These are phyloP conservation scores for Rhabdomys pumilio DNA, from an alignment of 2,797 vertebrate species.

Conservation along the genomic window DNA sequence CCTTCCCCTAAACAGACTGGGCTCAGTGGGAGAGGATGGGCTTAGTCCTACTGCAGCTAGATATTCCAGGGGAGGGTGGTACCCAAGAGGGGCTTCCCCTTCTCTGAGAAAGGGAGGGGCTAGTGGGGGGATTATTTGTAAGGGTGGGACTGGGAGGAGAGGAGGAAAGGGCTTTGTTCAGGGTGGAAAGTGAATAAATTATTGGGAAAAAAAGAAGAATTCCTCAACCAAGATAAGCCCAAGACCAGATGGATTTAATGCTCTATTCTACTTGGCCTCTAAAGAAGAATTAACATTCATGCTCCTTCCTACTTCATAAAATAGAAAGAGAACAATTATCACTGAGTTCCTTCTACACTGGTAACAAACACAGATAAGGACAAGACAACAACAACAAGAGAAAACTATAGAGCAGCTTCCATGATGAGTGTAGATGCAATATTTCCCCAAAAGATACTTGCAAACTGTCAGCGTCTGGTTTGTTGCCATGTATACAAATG, in stretches of 20 bases:
- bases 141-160: neutral
- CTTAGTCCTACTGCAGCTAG: neutral
- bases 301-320: neutral
- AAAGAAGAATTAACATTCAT: slow-evolving; percentile 18
- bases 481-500: neutral
- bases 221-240: neutral
- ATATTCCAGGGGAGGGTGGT: neutral
- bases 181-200: neutral
- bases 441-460: neutral
- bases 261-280: neutral
- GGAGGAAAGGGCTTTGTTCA: neutral
- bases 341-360: neutral
- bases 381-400: neutral
- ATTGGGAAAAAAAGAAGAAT: neutral
- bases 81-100: neutral
- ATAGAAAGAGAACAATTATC: neutral
- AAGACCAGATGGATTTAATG: neutral
- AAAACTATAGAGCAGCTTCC: neutral
- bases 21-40: neutral
- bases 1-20: neutral
- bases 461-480: neutral
- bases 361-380: neutral
- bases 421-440: neutral
- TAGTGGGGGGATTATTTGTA: neutral
- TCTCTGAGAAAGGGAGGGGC: neutral